Percentiles rank a stretch among this genome's conserved stretches.
These are phyloP conservation scores for Oophaga sylvatica DNA, from an alignment of 2,797 vertebrate species.

Conservation along the genomic window DNA sequence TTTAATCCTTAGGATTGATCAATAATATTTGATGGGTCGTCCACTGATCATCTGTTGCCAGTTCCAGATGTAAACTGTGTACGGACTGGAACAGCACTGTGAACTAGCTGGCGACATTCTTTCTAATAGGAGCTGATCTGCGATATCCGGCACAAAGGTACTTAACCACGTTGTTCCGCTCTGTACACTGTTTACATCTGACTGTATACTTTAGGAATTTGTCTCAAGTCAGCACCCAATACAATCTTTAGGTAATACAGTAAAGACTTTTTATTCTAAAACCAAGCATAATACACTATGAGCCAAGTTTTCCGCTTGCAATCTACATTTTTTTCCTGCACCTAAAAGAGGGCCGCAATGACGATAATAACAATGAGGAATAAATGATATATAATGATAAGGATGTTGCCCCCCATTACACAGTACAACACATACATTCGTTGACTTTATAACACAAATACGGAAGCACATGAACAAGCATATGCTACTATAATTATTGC, in stretches of 20 bases:
- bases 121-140: too few relatives aligned
- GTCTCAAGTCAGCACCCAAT: not conserved
- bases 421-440: slow-evolving; percentile 37
- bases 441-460: slow-evolving; percentile 42
- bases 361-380: slow-evolving; percentile 24
- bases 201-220: not conserved
- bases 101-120: too few relatives aligned
- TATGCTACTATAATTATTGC: slow-evolving; percentile 48
- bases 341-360: slow-evolving; percentile 1
- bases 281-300: not conserved
- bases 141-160: too few relatives aligned
- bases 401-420: slow-evolving; percentile 1
- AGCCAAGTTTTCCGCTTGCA: not conserved
- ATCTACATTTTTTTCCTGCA: not conserved
- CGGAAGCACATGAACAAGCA: slow-evolving; percentile 29
- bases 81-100: too few relatives aligned
- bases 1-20: too few relatives aligned
- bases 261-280: not conserved
- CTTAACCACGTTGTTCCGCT: too few relatives aligned
- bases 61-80: too few relatives aligned
- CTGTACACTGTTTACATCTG: too few relatives aligned
- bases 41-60: too few relatives aligned
- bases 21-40: too few relatives aligned
- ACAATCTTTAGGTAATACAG: too few relatives aligned
- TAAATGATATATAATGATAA: slow-evolving; percentile 20